Evolutionary conservation across 2,888 invertebrate genomes (phyloP), one percentile per base, ranked within the genome.

Genomic region (Oeneis ivallda): DNA sequence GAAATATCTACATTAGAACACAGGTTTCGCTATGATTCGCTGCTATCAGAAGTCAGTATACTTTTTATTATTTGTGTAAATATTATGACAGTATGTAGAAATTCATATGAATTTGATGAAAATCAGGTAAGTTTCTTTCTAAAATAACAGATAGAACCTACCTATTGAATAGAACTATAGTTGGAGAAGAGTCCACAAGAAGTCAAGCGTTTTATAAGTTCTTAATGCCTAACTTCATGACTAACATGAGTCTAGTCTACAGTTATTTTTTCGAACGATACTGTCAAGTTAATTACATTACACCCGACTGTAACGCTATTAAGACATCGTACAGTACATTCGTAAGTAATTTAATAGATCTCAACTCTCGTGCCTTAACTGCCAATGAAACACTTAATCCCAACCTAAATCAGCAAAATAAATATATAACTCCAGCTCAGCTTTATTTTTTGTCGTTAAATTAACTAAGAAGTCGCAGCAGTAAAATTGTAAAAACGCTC

Each of bases 271-370:
- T 37, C n/a, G 37, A 54, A 54, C 54, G 54, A 54, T 37, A 17
- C 54, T 15, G 54, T 37, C 15, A 54, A 37, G 37, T 49, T 39
- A 60, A 60, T 60, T 60, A 19, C 2, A 39, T 60, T 50, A 50
- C 60, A 19, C 50, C 4, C 37, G 7, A 59, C 53, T 53, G 17
- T 49, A 37, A 59, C 49, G 13, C 37, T 59, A 49, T 59, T 39
- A 49, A 49, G 49, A 60, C 19, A 50, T 60, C 8, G 39, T 37
- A 37, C 11, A 19, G 59, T 50, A 50, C 39, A 39, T 60, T 26
- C 39, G 39, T 50, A 58, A 58, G 58, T 58, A 60, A 60, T 50
- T 50, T 50, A 50, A 50, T 39, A 39, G 60, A 47, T 10, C 37
- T 49, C 49, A 39, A 60, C 37, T 17, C 17, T 50, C 60, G 49